phyloP scores from a whole-genome alignment of 2,888 invertebrate species.

The Drosophila recens region DNA sequence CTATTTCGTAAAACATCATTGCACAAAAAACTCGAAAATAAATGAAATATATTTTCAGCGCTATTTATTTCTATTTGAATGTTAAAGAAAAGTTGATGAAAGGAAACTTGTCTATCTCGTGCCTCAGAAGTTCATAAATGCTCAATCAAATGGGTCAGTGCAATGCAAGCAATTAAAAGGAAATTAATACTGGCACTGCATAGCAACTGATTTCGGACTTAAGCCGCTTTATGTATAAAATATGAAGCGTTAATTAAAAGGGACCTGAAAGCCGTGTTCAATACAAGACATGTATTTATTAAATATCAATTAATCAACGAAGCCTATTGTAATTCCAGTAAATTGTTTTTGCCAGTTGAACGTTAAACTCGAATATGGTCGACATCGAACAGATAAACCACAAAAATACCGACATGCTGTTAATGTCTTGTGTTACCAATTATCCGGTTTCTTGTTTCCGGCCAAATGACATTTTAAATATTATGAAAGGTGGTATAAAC shows the following conservation, averaged over 20 bases:
- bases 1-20: not conserved
- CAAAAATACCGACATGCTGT: slow-evolving; percentile 50
- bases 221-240: slow-evolving; percentile 56
- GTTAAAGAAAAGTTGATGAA: not conserved
- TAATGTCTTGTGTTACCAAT: slow-evolving; percentile 22
- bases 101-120: not conserved
- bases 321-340: slow-evolving; percentile 33
- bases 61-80: not conserved
- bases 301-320: slow-evolving; percentile 43
- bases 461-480: slow-evolving; percentile 18
- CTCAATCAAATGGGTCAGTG: not conserved
- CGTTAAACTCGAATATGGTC: slow-evolving; percentile 47
- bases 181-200: slow-evolving; percentile 27
- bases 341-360: slow-evolving; percentile 40
- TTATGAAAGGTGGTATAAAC: not conserved
- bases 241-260: slow-evolving; percentile 46
- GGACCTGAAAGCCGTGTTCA: slow-evolving; percentile 46
- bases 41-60: not conserved
- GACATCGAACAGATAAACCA: slow-evolving; percentile 21
- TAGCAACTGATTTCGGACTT: slow-evolving; percentile 57
- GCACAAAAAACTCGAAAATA: not conserved
- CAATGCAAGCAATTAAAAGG: slow-evolving; percentile 20
- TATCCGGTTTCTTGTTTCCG: slow-evolving; percentile 6
- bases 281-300: slow-evolving; percentile 56
- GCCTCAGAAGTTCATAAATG: not conserved